Conservation (phyloP, 1,140 invertebrate species). For the Saccostrea echinata region DNA sequence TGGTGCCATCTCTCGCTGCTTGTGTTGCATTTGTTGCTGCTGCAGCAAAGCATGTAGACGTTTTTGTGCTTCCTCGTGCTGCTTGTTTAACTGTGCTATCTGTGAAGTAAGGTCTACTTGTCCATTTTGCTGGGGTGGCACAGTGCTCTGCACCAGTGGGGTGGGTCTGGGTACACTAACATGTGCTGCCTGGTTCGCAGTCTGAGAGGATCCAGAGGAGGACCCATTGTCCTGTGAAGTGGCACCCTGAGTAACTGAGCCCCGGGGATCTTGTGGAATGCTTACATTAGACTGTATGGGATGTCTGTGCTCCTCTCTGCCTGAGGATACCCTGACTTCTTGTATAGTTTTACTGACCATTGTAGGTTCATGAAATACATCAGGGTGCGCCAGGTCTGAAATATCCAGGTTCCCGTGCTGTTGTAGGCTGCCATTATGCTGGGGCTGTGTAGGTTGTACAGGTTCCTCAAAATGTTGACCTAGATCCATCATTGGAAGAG, state of each 20-base stretch:
- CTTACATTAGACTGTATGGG: constrained; percentile 3
- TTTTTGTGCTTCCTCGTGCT: constrained; percentile 72
- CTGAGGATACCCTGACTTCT: not conserved
- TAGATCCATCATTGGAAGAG: not conserved
- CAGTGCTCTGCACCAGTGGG: constrained; percentile 71
- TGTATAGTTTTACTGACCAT: not conserved
- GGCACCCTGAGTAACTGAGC: not conserved
- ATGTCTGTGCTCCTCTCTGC: not conserved
- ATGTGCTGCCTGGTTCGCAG: constrained; percentile 28
- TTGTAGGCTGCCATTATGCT: not conserved
- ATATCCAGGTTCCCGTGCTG: not conserved
- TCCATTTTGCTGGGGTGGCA: constrained; percentile 50
- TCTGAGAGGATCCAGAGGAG: not conserved
- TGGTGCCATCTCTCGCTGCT: constrained; percentile 50
- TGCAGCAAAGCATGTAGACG: constrained; percentile 65
- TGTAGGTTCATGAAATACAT: not conserved
- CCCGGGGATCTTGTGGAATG: not conserved
- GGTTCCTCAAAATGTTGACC: constrained; percentile 5
- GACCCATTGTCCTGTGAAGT: not conserved
- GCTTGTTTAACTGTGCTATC: constrained; percentile 72
- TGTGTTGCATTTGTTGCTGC: constrained; percentile 56
- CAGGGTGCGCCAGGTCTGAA: not conserved
- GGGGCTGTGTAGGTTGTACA: not conserved
- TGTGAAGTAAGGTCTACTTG: constrained; percentile 60
- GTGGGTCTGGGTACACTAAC: constrained; percentile 71